phyloP scores from a whole-genome alignment of 2,888 invertebrate species.

The Pammene aurita region DNA sequence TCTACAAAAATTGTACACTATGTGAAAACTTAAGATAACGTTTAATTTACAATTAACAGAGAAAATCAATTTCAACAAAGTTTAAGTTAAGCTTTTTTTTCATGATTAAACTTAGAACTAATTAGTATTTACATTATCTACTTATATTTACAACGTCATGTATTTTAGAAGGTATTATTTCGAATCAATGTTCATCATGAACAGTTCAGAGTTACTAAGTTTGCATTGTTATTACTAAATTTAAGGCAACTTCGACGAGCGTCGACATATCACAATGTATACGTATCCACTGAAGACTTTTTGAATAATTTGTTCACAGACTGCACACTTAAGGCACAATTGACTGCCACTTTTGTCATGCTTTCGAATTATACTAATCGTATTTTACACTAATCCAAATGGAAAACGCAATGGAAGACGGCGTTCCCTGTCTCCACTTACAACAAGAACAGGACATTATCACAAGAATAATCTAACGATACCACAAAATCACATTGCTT shows the following conservation, averaged over 20 bases:
- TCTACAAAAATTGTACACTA: slow-evolving; percentile 84
- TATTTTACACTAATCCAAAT: slow-evolving; percentile 65
- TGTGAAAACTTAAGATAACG: slow-evolving; percentile 77
- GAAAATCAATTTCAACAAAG: slow-evolving; percentile 79
- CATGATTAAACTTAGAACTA: slow-evolving; percentile 65
- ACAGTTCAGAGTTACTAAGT: slow-evolving; percentile 46
- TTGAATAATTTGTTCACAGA: slow-evolving; percentile 67
- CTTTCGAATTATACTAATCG: slow-evolving; percentile 61
- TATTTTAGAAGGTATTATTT: slow-evolving; percentile 63
- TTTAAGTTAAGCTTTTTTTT: slow-evolving; percentile 77
- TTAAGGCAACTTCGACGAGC: slow-evolving; percentile 61
- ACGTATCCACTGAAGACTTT: slow-evolving; percentile 50
- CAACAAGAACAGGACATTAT: slow-evolving; percentile 70
- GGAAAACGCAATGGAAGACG: slow-evolving; percentile 79
- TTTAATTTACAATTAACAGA: slow-evolving; percentile 81
- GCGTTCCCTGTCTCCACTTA: slow-evolving; percentile 68
- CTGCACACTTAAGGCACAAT: slow-evolving; percentile 60
- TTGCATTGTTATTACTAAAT: slow-evolving; percentile 59
- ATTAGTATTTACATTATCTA: slow-evolving; percentile 72
- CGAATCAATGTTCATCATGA: slow-evolving; percentile 51
- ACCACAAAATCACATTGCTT: slow-evolving; percentile 80
- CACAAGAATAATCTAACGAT: slow-evolving; percentile 77
- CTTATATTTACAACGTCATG: slow-evolving; percentile 70
- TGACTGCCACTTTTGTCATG: slow-evolving; percentile 73
- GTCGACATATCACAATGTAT: slow-evolving; percentile 66